A percentile compares a stretch with the other conserved stretches of the same genome.
phyloP scores from a whole-genome alignment of 2,113 vertebrate genomes.

The Sphaerodactylus townsendi region DNA sequence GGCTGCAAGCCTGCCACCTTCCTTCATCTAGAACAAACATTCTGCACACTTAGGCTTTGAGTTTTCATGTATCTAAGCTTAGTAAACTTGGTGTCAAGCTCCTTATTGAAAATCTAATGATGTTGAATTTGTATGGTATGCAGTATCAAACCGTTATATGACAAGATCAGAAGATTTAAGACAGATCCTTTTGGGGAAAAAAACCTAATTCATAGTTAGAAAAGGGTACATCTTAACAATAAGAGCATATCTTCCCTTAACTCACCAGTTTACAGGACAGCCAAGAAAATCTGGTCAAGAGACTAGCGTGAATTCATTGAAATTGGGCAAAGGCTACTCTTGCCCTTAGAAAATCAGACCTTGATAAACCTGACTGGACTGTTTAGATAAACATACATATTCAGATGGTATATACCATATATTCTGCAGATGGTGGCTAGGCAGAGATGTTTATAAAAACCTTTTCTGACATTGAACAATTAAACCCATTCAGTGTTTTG shows the following conservation, averaged over 20 bases:
- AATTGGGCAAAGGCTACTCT: not conserved
- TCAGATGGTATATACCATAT: not conserved
- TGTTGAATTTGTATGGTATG: slow-evolving; percentile 53
- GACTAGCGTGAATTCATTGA: not conserved
- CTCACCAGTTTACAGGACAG: not conserved
- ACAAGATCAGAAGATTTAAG: slow-evolving; percentile 25
- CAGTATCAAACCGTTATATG: slow-evolving; percentile 7
- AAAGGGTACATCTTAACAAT: slow-evolving; percentile 11
- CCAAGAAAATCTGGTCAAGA: not conserved
- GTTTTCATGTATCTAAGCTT: slow-evolving; percentile 52
- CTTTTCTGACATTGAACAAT: not conserved
- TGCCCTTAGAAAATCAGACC: not conserved
- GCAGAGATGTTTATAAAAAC: not conserved
- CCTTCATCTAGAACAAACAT: slow-evolving; percentile 67
- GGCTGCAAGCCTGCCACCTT: slow-evolving; percentile 46
- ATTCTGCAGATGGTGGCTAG: not conserved
- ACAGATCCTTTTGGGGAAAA: slow-evolving; percentile 20
- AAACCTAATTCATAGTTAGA: slow-evolving; percentile 8
- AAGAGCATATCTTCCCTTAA: not conserved
- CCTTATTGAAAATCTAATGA: slow-evolving; percentile 52
- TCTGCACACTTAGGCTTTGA: slow-evolving; percentile 28
- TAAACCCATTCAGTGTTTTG: not conserved
- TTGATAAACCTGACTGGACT: not conserved
- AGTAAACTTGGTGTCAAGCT: slow-evolving; percentile 41
- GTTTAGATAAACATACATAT: not conserved